A percentile compares a stretch with the other conserved stretches of the same genome.
Conservation (phyloP, 2,888 invertebrate genomes). For the Synergus itoensis region DNA sequence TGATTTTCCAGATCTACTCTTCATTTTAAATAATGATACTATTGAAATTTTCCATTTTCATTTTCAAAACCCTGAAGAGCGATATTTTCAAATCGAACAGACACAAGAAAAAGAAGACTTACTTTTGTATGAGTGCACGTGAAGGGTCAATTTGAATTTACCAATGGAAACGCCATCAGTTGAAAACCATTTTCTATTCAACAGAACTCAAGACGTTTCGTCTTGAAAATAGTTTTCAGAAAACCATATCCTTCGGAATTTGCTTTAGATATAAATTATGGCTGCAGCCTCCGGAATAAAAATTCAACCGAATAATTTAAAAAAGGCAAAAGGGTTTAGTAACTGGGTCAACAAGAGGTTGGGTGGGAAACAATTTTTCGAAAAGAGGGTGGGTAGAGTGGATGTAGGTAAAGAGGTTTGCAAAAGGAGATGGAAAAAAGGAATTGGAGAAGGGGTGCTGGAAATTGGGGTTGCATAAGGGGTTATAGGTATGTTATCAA, state of each 20-base stretch:
- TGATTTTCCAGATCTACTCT: not conserved
- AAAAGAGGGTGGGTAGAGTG: no score
- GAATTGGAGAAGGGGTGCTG: no score
- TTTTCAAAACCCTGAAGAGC: not conserved
- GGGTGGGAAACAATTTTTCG: no score
- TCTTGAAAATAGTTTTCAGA: conserved; percentile 19
- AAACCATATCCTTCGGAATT: conserved; percentile 1
- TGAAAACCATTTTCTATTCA: conserved; percentile 15
- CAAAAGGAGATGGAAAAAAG: no score
- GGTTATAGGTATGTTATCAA: no score
- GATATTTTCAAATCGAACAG: not conserved
- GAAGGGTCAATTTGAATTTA: conserved; percentile 24
- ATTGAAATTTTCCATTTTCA: not conserved
- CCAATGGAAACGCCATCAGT: not conserved
- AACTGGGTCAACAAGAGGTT: no score
- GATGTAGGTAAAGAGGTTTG: no score
- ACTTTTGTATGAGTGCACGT: conserved; percentile 15
- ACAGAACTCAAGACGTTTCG: conserved; percentile 15
- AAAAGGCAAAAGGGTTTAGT: no score
- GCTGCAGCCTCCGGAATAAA: no score
- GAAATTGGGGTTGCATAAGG: no score
- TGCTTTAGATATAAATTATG: no score
- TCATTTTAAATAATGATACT: not conserved
- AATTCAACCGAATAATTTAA: no score
- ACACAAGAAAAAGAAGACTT: not conserved